Evolutionary conservation across 2,113 vertebrate species (phyloP), one percentile per base, ranked within the genome.

Genomic region (Poeciliopsis retropinna): DNA sequence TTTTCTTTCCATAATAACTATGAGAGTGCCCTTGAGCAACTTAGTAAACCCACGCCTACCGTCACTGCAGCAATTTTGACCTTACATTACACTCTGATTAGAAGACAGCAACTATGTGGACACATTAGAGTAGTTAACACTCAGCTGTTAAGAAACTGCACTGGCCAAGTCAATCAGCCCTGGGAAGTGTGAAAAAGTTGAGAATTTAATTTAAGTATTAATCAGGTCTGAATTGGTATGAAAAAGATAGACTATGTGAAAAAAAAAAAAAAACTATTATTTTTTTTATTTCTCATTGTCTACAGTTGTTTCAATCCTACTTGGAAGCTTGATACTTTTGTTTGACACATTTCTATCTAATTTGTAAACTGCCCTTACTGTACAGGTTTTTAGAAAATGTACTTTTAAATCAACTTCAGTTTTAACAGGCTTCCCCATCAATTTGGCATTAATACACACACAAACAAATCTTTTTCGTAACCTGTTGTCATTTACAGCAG

Each of bases 1-100:
- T 74, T 57, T 85, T 87, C 82, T 71, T 47, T 57, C 65, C 41
- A 74, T 83, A 75, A 79, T 66, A 54, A 81, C 72, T 72, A 69
- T 77, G 78, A 81, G 72, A 80, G 80, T 80, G 82, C 86, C 89
- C 86, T 91, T 89, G 84, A 84, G 87, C 82, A 84, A 86, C 73
- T 77, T 73, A 28, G 17, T 39, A 72, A 74, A 79, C 70, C 64
- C 69, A 75, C 51, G 14, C 73, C 78, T 64, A 61, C 82, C 63
- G 72, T 80, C 51, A 60, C 74, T 66, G 28, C 69, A 32, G 47
- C 3, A 30, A 34, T 64, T 87, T 57, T 76, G 31, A 85, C 63
- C 73, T 78, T 6, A 63, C 30, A 76, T 73, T 41, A 25, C 28
- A 54, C 61, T 67, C 67, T 64, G 67, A 54, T 27, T 63, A 62